phyloP scores from a whole-genome alignment of 2,113 vertebrate species.

The Perca fluviatilis region DNA sequence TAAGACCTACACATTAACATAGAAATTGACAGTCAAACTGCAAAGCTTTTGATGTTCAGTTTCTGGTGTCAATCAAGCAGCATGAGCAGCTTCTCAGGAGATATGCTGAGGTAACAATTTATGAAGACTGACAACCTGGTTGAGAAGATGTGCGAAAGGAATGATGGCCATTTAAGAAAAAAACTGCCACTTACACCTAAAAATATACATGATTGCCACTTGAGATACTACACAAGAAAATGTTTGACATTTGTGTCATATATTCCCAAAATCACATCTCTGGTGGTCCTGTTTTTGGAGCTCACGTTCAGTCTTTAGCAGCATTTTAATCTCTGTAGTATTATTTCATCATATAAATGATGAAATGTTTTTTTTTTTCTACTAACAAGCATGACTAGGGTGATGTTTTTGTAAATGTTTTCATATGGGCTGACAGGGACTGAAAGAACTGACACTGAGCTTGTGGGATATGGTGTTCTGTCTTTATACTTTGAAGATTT shows the following conservation, averaged over 20 bases:
- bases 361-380: background rate
- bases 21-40: constrained; percentile 38
- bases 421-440: constrained; percentile 22
- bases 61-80: constrained; percentile 64
- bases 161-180: constrained; percentile 32
- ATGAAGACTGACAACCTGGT: constrained; percentile 52
- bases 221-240: constrained; percentile 27
- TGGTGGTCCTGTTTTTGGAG: constrained; percentile 19
- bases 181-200: constrained; percentile 37
- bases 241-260: constrained; percentile 40
- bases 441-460: constrained; percentile 51
- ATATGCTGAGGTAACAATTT: constrained; percentile 34
- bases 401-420: constrained; percentile 36
- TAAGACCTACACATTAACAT: constrained; percentile 48
- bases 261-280: constrained; percentile 19
- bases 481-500: constrained; percentile 53
- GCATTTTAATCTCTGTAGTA: constrained; percentile 25
- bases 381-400: constrained; percentile 28
- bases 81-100: constrained; percentile 38
- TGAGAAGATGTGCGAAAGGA: constrained; percentile 22
- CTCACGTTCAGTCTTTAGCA: constrained; percentile 35
- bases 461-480: constrained; percentile 52
- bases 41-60: constrained; percentile 42
- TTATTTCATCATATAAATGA: constrained; percentile 35
- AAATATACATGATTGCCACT: constrained; percentile 56